Evolutionary conservation across 2,888 invertebrate species (phyloP), one percentile per base, ranked within the genome.

Genomic region (Zaprionus lineosus): DNA sequence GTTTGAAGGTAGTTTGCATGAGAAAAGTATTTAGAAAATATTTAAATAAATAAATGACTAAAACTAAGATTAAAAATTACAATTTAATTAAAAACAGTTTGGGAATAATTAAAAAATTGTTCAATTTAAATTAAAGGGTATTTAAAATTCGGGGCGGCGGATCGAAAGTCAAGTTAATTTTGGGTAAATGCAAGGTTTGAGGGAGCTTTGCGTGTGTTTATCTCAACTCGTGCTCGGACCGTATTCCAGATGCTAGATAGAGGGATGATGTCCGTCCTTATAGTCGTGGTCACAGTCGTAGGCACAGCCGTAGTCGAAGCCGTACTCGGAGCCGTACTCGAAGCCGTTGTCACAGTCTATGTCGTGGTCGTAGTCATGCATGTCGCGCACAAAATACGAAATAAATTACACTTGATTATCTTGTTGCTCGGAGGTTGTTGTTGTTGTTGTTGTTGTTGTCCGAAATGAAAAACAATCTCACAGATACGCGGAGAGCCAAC

Each of bases 381-480:
- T 82, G 59, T 68, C 77, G 81, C 60, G 67, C 68, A 75, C 70
- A 64, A 84, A 86, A 87, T 87, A 84, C 82, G 78, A 87, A 87
- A 87, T 87, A 88, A 88, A 86, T 87, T 87, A 84, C 83, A 86
- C 83, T 87, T 88, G 87, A 87, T 87, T 87, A 82, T 85, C 85
- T 86, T 77, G 77, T 84, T 82, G 71, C 65, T 68, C 65, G 69
- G 33, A 58, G 66, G 59, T 56, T 64, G 67, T 62, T 64, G 57
- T 51, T 50, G 60, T 47, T 65, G 61, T 69, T 68, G 62, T 65
- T 71, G 73, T 69, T 50, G 47, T 34, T 36, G 44, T 47, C 62
- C 26, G 50, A 65, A 60, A 48, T 68, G 55, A 59, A 66, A 58
- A 46, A 31, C 62, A 41, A 62, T 48, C 70, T 72, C 65, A 58